phyloP scores from a whole-genome alignment of 23 tunicate species.

The Halocynthia aurantium region DNA sequence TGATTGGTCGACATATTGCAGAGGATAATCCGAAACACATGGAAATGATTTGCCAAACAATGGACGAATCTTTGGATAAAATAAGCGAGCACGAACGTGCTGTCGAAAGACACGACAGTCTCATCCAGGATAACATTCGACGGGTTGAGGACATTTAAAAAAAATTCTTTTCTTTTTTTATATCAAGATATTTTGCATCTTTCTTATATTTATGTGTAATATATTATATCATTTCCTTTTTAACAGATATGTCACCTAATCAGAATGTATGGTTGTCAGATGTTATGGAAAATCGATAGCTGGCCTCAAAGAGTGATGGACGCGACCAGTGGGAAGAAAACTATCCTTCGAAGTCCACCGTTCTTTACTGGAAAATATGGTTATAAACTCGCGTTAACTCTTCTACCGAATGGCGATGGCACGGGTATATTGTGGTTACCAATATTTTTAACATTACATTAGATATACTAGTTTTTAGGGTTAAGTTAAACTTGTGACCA shows the following conservation, averaged over 20 bases:
- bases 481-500: background rate
- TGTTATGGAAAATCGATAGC: constrained; percentile 58
- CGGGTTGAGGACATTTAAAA: constrained; percentile 4
- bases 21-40: constrained; percentile 13
- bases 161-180: background rate
- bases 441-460: background rate
- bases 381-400: constrained; percentile 39
- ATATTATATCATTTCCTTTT: background rate
- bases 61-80: background rate
- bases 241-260: constrained; percentile 9
- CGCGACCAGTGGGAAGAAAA: constrained; percentile 46
- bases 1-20: constrained; percentile 8
- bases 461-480: background rate
- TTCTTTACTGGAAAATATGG: constrained; percentile 51
- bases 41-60: constrained; percentile 10
- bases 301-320: constrained; percentile 39
- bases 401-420: constrained; percentile 67
- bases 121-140: background rate
- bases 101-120: background rate
- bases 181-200: too few relatives aligned
- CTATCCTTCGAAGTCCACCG: constrained; percentile 42
- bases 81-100: background rate
- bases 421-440: constrained; percentile 18
- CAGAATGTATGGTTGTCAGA: constrained; percentile 22
- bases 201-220: too few relatives aligned